Evolutionary conservation across 1,140 invertebrate genomes (phyloP), one percentile per base, ranked within the genome.

Genomic region (Zaprionus gabonicus): DNA sequence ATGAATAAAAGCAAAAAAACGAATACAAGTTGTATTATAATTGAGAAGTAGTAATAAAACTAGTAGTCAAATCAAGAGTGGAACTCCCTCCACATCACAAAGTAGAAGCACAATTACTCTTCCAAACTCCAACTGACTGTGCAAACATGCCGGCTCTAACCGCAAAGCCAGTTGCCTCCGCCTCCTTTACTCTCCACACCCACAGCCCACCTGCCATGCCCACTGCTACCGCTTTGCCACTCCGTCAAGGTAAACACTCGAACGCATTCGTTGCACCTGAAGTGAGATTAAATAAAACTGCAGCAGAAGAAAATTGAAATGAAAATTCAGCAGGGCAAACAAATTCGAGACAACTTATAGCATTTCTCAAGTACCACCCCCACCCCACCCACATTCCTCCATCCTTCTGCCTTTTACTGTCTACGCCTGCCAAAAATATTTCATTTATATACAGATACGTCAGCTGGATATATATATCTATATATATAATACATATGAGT

Each of bases 211-310:
- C 36, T 10, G 28, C 28, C 7, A 7, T 31, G 28, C 28, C 31
- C 31, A 34, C 27, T 27, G 23, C 34, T 15, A n/a, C 28, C 15
- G 4, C 38, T 41, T 15, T 23, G 17, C 27, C 56, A 69, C 34
- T 28, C 63, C 60, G 68, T 36, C 62, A 69, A 68, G 59, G 60
- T 67, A 78, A 82, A 69, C 85, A 90, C 86, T 81, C 44, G 60
- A 72, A 79, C 62, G 60, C 68, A 88, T 77, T 71, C 72, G 81
- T 81, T 85, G 85, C 85, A 90, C 85, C 85, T 90, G 70, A 90
- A 90, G 85, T 90, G 82, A 90, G 85, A 90, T 90, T 90, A 90
- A 90, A 90, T 90, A 90, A 90, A 90, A 85, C 76, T 80, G 82
- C 73, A 80, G 71, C 64, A 68, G 46, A 51, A 56, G 79, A 81